Conservation (phyloP, 2,797 vertebrate genomes). For the Tokudaia muenninki region DNA sequence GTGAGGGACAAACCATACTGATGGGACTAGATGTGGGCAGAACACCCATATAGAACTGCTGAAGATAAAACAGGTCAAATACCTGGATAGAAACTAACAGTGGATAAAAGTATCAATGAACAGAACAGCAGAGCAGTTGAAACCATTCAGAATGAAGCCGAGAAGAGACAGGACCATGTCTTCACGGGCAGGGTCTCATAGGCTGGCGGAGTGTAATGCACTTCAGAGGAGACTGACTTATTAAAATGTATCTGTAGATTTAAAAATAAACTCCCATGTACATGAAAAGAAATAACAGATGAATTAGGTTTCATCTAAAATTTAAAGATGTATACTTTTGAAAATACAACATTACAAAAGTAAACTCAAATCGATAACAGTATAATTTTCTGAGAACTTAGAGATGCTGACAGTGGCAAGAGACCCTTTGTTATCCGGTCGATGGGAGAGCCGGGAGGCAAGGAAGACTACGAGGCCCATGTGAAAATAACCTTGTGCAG, state of each 20-base stretch:
- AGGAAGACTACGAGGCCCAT: not conserved
- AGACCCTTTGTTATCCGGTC: not conserved
- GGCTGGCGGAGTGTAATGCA: not conserved
- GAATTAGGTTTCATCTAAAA: conserved; percentile 52
- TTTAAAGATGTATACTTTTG: not conserved
- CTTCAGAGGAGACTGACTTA: not conserved
- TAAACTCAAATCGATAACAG: conserved; percentile 14
- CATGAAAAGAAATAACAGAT: conserved; percentile 2
- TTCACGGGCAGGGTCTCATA: not conserved
- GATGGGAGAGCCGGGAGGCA: not conserved
- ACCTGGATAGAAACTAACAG: conserved; percentile 7
- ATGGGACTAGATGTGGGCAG: not conserved
- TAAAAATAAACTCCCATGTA: not conserved
- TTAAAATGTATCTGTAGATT: conserved; percentile 15
- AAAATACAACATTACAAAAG: conserved; percentile 48
- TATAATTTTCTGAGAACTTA: not conserved
- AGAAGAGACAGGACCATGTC: not conserved
- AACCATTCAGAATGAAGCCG: conserved; percentile 27
- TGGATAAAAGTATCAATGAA: not conserved
- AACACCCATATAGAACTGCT: not conserved
- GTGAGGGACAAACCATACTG: not conserved
- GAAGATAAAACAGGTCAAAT: not conserved
- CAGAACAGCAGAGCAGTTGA: not conserved
- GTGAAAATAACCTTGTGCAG: not conserved
- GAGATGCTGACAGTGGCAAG: not conserved